phyloP scores from a whole-genome alignment of 2,113 vertebrate genomes.

The Corythaixoides concolor region DNA sequence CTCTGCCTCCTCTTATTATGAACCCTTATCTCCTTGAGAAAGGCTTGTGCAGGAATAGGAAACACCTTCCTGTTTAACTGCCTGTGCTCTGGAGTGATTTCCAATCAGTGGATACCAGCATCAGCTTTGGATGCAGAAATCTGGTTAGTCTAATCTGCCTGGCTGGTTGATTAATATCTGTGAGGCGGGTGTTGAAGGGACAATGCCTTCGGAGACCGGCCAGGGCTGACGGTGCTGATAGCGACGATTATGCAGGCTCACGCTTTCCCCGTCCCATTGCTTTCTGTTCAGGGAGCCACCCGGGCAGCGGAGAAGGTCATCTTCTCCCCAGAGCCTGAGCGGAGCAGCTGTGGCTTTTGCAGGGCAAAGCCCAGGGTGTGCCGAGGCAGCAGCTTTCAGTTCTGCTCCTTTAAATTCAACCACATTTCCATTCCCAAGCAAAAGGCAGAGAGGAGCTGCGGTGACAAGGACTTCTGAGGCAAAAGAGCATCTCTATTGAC shows the following conservation, averaged over 20 bases:
- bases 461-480: background rate
- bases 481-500: background rate
- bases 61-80: background rate
- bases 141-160: background rate
- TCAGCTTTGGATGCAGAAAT: background rate
- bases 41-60: background rate
- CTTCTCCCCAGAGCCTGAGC: background rate
- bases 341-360: background rate
- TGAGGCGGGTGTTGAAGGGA: background rate
- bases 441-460: background rate
- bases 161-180: background rate
- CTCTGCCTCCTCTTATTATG: background rate
- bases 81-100: background rate
- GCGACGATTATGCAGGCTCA: background rate
- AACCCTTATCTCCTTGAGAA: background rate
- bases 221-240: rapidly evolving
- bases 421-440: background rate
- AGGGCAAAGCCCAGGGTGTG: background rate
- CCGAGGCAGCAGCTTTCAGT: background rate
- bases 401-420: background rate
- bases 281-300: background rate
- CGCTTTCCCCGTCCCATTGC: background rate
- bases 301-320: background rate
- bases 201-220: background rate
- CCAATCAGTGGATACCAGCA: background rate